Evolutionary conservation across 1,140 invertebrate species (phyloP), one percentile per base, ranked within the genome.

Genomic region (Drosophila suzukii): DNA sequence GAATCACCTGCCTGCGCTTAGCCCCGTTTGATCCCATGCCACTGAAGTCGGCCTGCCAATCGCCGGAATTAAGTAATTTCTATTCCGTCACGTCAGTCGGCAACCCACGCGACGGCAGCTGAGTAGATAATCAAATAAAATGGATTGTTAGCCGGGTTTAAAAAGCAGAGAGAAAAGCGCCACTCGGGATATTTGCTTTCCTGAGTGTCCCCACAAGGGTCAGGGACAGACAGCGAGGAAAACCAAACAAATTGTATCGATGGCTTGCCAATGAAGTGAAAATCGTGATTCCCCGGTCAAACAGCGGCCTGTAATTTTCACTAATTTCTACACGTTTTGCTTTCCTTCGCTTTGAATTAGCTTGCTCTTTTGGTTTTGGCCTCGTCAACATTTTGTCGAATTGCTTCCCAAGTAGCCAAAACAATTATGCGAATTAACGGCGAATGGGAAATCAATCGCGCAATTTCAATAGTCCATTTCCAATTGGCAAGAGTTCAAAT

Each of bases 201-300:
- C 17, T 15, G 20, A 47, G 11, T 67, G 66, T 67, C 63, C 41
- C 39, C 36, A 55, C 53, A 50, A 67, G 72, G 72, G 74, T 77
- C 74, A 76, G 72, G 74, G 74, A 68, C 72, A 74, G 59, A 27
- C 67, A 70, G 47, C 41, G 44, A 56, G 38, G 39, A 53, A 55
- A 75, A 44, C 17, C 56, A 50, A 68, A 59, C 67, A 77, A 77
- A 61, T 77, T 70, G 73, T 77, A 77, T 76, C 63, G 75, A 77
- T 77, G 49, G 57, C 39, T 77, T 65, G 70, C 72, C 75, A 76
- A 77, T 77, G 62, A 77, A 70, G 73, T 77, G 74, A 56, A 77
- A 77, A 77, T 77, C 75, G 75, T 77, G 75, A 77, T 77, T 12
- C 50, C 51, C 76, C 56, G 70, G 73, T 32, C 75, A 75, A 77